Evolutionary conservation across 1,140 invertebrate species (phyloP).

Genomic region (Brachionus angularis): DNA sequence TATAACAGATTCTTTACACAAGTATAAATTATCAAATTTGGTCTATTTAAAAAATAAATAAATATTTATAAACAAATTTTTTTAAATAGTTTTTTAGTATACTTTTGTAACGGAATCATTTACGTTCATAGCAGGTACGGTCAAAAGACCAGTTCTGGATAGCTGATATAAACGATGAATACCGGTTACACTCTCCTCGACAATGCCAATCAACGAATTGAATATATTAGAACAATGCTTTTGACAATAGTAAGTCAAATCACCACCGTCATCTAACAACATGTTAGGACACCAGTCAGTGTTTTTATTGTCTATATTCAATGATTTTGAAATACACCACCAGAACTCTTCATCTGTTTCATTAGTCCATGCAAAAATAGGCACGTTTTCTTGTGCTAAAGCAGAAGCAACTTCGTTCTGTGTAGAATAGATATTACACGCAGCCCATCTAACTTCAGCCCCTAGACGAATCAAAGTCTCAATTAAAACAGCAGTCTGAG

Average conservation of each 20-base stretch:
- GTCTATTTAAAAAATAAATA: constrained; percentile 46
- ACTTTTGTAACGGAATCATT: constrained; percentile 93
- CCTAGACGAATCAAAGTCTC: constrained; percentile 85
- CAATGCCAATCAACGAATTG: constrained; percentile 91
- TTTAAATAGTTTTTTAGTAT: constrained; percentile 9
- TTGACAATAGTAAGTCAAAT: constrained; percentile 91
- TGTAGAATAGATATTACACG: constrained; percentile 97
- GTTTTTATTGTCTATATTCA: constrained; percentile 70
- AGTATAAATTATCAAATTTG: constrained; percentile 94
- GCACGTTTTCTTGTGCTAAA: constrained; percentile 77
- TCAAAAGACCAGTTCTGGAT: constrained; percentile 77
- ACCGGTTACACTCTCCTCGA: constrained; percentile 94
- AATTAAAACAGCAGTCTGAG: constrained; percentile 91
- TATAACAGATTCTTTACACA: constrained; percentile 79
- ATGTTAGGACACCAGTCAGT: constrained; percentile 88
- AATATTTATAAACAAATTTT: constrained; percentile 28
- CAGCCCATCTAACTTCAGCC: constrained; percentile 85
- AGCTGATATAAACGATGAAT: constrained; percentile 93
- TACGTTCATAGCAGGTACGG: constrained; percentile 97
- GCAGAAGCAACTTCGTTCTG: constrained; percentile 98
- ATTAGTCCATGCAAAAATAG: constrained; percentile 89
- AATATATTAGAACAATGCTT: constrained; percentile 93
- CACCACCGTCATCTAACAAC: constrained; percentile 87
- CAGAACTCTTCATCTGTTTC: constrained; percentile 96
- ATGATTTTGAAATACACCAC: constrained; percentile 95